Evolutionary conservation across 2,888 invertebrate genomes (phyloP), one percentile per base, ranked within the genome.

Genomic region (Bursaphelenchus okinawaensis): DNA sequence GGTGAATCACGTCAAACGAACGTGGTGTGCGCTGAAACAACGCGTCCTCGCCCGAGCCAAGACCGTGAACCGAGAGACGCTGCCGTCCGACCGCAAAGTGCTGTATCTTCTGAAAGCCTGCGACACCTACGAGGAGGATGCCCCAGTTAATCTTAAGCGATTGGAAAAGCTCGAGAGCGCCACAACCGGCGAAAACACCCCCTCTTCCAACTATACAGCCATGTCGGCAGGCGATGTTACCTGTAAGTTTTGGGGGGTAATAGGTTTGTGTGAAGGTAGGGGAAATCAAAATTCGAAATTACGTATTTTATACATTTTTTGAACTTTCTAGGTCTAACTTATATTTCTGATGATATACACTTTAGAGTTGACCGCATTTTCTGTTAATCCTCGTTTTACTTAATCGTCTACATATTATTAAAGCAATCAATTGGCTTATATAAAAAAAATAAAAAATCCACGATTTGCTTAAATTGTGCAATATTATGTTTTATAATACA

Each of bases 31-130:
- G 4, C 19, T 59, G 22, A 22, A 50, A 4, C 60, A 59, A 6
- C 54, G 60, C 55, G 60, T 59, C 9, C 60, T 59, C 9, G 50
- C 31, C n/a, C 60, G 60, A 51, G 31, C 52, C 20, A 19, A 59
- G n/a, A 50, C 31, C 20, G 19, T 20, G 4, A 27, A 54, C 19
- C 12, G 54, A 54, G 60, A 59, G 6, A 20, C 20, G 20, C 9
- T 51, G 22, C 60, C 51, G 4, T 59, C 60, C 12, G 60, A 59
- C 24, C 52, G 50, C 12, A 31, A 50, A 9, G 60, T 59, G 8
- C 19, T 59, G 23, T 59, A 59, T 29, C 52, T 59, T 22, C 51
- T 59, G 31, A 12, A 26, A n/a, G 20, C 23, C 1, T 31, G 31
- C 9, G 60, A 59, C 24, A 55, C 23, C 19, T 59, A 59, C 19